Conservation (phyloP, 2,888 invertebrate species). For the Actias luna region DNA sequence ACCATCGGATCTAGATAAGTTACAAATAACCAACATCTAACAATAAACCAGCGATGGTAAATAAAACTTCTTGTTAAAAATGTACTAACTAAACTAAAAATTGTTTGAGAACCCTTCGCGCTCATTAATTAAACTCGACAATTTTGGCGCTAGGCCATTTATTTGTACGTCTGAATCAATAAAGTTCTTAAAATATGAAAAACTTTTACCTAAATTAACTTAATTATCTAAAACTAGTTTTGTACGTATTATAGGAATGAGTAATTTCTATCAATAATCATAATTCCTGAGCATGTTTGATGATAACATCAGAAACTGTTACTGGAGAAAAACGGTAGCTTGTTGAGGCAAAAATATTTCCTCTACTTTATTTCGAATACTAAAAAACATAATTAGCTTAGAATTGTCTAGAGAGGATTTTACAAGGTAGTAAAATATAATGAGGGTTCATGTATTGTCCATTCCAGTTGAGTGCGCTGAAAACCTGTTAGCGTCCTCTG, state of each 20-base stretch:
- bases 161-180: neutral
- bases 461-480: conserved; percentile 11
- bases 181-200: neutral
- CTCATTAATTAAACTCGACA: neutral
- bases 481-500: conserved; percentile 13
- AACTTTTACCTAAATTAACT: neutral
- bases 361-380: too few relatives aligned
- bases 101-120: neutral
- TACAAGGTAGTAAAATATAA: neutral
- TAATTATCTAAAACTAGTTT: neutral
- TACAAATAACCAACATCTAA: neutral
- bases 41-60: neutral
- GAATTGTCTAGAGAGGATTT: neutral
- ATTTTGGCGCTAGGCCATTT: neutral
- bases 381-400: neutral
- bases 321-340: too few relatives aligned
- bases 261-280: too few relatives aligned
- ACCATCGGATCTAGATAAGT: neutral
- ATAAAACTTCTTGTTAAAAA: neutral
- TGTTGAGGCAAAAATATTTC: too few relatives aligned
- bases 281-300: too few relatives aligned
- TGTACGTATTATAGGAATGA: neutral
- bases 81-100: neutral
- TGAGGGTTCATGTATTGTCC: conserved; percentile 8
- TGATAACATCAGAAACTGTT: too few relatives aligned